These are phyloP conservation scores for Colostygia pectinataria DNA, from an alignment of 2,888 invertebrate species.

Conservation along the genomic window DNA sequence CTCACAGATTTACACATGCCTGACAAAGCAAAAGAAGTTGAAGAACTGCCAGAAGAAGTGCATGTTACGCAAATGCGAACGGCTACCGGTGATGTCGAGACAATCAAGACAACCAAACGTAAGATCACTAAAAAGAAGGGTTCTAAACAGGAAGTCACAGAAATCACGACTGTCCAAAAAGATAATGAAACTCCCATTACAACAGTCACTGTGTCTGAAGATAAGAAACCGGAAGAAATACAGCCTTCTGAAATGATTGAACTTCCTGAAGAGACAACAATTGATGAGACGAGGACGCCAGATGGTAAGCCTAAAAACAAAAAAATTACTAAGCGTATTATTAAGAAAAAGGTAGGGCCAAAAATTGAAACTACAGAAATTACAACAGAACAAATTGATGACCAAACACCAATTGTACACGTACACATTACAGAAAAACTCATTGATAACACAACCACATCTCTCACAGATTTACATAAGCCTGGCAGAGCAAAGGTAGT, in stretches of 20 bases:
- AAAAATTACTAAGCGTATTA: not conserved
- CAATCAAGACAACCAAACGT: not conserved
- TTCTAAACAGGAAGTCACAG: conserved; percentile 17
- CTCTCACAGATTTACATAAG: not conserved
- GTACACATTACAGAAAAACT: not conserved
- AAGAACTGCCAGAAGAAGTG: conserved; percentile 38
- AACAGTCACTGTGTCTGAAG: conserved; percentile 50
- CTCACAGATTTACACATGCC: conserved; percentile 25
- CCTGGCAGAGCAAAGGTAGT: conserved; percentile 1
- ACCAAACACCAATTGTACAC: not conserved
- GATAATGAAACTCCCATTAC: conserved; percentile 47
- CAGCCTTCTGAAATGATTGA: conserved; percentile 16
- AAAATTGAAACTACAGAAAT: not conserved
- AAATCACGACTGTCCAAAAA: conserved; percentile 53
- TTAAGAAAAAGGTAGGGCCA: not conserved
- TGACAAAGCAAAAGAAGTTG: conserved; percentile 31
- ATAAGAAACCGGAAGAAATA: conserved; percentile 39
- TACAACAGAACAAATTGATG: not conserved
- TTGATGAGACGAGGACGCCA: not conserved
- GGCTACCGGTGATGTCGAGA: conserved; percentile 46
- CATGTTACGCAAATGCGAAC: conserved; percentile 54
- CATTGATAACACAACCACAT: not conserved
- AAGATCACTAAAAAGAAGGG: not conserved
- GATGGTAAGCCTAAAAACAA: not conserved
- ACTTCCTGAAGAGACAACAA: not conserved